Evolutionary conservation across 2,797 vertebrate species (phyloP).

Genomic region (Tinamus major): DNA sequence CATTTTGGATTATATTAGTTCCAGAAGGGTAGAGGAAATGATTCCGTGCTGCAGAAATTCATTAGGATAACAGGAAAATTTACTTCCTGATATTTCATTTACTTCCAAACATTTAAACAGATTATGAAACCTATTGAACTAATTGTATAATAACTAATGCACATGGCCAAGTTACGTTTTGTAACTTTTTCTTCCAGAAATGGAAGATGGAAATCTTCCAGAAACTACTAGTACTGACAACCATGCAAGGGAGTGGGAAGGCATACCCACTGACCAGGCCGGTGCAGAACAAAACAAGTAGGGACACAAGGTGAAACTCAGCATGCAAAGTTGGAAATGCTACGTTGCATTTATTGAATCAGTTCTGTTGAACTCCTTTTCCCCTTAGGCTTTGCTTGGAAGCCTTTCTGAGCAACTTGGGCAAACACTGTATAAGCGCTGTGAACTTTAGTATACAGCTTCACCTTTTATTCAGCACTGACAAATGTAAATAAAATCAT

Average conservation of each 20-base stretch:
- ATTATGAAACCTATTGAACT: accelerated
- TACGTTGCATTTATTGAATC: not conserved
- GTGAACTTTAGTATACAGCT: not conserved
- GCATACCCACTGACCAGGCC: not conserved
- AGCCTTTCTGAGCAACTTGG: not conserved
- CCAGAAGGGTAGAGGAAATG: not conserved
- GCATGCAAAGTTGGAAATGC: not conserved
- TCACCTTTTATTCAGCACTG: not conserved
- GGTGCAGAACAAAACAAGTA: not conserved
- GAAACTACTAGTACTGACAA: not conserved
- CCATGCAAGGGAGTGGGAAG: not conserved
- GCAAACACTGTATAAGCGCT: not conserved
- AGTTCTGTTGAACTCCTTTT: not conserved
- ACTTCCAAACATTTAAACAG: not conserved
- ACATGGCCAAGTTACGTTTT: not conserved
- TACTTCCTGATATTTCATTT: not conserved
- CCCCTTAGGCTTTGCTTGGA: not conserved
- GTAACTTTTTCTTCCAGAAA: not conserved
- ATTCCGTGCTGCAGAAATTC: not conserved
- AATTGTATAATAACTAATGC: not conserved
- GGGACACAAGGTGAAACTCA: not conserved
- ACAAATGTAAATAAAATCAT: not conserved
- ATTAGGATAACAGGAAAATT: not conserved
- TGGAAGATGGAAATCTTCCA: not conserved
- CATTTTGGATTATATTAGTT: not conserved